Evolutionary conservation across 2,797 vertebrate species (phyloP).

Genomic region (Masticophis lateralis): DNA sequence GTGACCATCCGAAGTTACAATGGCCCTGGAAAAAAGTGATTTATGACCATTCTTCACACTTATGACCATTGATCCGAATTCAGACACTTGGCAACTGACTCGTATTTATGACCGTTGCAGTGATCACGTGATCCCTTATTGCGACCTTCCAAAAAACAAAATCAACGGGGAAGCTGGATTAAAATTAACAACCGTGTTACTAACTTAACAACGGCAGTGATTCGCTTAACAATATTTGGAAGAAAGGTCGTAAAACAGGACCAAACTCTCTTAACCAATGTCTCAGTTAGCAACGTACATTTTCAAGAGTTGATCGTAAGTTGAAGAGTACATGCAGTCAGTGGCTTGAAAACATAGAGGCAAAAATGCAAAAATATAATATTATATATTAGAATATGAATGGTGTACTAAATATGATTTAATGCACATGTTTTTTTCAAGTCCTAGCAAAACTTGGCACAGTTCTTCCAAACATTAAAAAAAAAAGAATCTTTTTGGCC

Average conservation of each 20-base stretch:
- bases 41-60: not conserved
- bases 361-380: not conserved
- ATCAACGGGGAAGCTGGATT: not conserved
- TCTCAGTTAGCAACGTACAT: not conserved
- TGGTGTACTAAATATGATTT: not conserved
- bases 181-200: not conserved
- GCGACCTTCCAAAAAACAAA: not conserved
- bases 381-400: not conserved
- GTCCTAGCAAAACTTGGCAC: not conserved
- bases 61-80: not conserved
- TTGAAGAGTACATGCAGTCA: not conserved
- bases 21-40: not conserved
- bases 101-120: not conserved
- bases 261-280: not conserved
- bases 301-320: not conserved
- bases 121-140: not conserved
- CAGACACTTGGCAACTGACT: not conserved
- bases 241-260: not conserved
- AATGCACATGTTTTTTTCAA: not conserved
- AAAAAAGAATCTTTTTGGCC: not conserved
- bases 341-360: not conserved
- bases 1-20: not conserved
- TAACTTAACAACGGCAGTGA: not conserved
- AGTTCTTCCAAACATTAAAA: not conserved
- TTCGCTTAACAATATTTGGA: not conserved